A percentile compares a stretch with the other conserved stretches of the same genome.
These are phyloP conservation scores for Helogale parvula DNA, from an alignment of 2,113 vertebrate species.

Conservation along the genomic window DNA sequence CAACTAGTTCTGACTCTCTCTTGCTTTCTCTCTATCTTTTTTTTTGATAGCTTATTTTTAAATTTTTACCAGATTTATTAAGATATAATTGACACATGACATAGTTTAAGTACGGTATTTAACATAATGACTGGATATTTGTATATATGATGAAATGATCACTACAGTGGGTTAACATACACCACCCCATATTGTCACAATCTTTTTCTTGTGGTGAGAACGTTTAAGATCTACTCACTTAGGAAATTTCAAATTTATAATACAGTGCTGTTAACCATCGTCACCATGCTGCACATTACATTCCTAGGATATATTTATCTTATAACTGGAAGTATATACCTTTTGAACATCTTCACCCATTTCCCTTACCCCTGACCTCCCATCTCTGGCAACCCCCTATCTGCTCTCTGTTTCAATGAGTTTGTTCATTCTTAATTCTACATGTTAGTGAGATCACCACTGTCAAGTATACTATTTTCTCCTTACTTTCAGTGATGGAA, in stretches of 20 bases:
- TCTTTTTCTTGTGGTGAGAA: neutral
- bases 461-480: neutral
- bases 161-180: neutral
- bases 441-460: neutral
- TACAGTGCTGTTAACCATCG: neutral
- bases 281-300: too few relatives aligned
- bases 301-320: neutral
- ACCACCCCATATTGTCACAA: neutral
- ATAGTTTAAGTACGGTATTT: neutral
- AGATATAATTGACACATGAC: neutral
- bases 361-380: neutral
- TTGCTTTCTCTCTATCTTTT: neutral
- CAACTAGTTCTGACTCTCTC: neutral
- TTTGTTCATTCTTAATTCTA: neutral
- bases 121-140: neutral
- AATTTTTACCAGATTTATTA: neutral
- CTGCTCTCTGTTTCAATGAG: neutral
- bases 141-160: neutral
- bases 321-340: neutral
- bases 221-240: neutral
- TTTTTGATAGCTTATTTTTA: neutral
- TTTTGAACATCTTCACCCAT: neutral
- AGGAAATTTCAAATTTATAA: neutral
- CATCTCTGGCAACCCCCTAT: neutral
- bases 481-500: neutral